phyloP scores from a whole-genome alignment of 2,888 invertebrate species.

The Dendrolimus houi region DNA sequence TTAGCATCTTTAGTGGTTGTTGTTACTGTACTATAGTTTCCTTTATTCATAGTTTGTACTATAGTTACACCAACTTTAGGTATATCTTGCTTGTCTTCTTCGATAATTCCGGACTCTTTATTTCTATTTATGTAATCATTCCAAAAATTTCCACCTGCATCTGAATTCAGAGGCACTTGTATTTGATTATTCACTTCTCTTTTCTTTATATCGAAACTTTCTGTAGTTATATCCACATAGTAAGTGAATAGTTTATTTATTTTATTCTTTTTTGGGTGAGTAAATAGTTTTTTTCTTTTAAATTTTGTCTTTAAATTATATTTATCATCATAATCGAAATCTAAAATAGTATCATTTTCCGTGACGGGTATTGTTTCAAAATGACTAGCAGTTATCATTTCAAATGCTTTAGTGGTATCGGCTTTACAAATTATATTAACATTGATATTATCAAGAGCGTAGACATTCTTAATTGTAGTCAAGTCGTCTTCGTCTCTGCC shows the following conservation, averaged over 20 bases:
- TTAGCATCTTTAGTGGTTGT: background rate
- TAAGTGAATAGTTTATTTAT: slow-evolving; percentile 16
- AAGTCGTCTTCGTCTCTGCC: slow-evolving; percentile 4
- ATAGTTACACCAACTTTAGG: background rate
- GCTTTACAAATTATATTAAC: slow-evolving; percentile 49
- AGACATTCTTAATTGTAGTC: slow-evolving; percentile 25
- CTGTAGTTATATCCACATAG: slow-evolving; percentile 8
- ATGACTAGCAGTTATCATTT: background rate
- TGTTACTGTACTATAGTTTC: background rate
- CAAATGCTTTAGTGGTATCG: slow-evolving; percentile 8
- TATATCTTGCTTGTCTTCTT: slow-evolving; percentile 2
- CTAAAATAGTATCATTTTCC: background rate
- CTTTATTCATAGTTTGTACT: slow-evolving; percentile 3
- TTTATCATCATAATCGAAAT: background rate
- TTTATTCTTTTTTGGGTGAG: slow-evolving; percentile 15
- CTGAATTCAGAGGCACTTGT: slow-evolving; percentile 27
- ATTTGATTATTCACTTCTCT: slow-evolving; percentile 21
- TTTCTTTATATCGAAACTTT: slow-evolving; percentile 9
- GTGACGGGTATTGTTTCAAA: background rate
- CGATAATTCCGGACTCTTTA: background rate
- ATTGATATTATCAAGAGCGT: slow-evolving; percentile 47
- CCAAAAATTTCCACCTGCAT: slow-evolving; percentile 34
- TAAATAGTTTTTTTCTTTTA: slow-evolving; percentile 23
- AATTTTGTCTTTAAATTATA: slow-evolving; percentile 6
- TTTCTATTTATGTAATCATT: slow-evolving; percentile 25